These are phyloP conservation scores for Cephalopachus bancanus DNA, from an alignment of 2,797 vertebrate species.

Conservation along the genomic window DNA sequence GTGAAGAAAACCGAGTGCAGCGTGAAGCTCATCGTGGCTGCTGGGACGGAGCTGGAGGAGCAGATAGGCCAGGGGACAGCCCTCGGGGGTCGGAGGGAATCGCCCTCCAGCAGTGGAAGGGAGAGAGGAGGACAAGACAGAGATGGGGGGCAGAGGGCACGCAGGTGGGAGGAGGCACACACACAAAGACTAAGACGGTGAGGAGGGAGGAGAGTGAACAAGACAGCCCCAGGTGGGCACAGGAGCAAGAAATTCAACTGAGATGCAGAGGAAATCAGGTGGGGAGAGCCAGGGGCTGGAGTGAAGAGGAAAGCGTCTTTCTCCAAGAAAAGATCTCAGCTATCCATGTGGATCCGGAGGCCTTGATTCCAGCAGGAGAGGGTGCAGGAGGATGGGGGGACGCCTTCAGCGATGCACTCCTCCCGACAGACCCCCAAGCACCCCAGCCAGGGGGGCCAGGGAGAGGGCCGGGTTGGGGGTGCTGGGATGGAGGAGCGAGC, in stretches of 20 bases:
- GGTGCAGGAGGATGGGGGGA: background rate
- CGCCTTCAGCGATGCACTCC: conserved; percentile 69
- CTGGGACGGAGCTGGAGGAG: background rate
- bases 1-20: conserved; percentile 91
- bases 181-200: background rate
- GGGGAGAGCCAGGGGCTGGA: background rate
- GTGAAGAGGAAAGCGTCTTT: conserved; percentile 57
- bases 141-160: background rate
- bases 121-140: background rate
- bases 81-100: background rate
- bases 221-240: background rate
- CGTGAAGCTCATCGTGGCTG: conserved; percentile 90
- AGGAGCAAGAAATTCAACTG: background rate
- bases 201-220: background rate
- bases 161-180: background rate
- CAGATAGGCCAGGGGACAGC: background rate
- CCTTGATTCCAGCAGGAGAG: conserved; percentile 84
- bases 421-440: conserved; percentile 42
- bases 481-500: background rate
- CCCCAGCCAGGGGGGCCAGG: conserved; percentile 63
- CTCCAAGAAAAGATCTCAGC: conserved; percentile 85
- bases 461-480: background rate
- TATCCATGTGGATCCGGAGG: conserved; percentile 86
- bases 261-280: background rate
- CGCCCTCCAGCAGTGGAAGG: background rate